Conservation (phyloP, 2,113 vertebrate genomes). For the Plectropomus leopardus region DNA sequence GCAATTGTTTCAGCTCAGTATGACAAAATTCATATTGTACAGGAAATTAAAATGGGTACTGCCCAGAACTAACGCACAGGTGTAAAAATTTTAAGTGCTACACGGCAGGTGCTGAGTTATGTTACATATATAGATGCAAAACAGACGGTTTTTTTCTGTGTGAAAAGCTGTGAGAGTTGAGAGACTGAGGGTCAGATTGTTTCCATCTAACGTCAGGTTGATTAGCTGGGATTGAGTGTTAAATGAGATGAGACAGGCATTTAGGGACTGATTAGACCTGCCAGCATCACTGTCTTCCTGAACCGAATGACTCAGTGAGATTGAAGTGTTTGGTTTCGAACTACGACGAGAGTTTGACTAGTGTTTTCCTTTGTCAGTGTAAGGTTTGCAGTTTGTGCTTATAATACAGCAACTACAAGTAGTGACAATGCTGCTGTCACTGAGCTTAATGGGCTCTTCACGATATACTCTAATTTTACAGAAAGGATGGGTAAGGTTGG, state of each 20-base stretch:
- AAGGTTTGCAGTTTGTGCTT: no score
- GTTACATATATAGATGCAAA: not conserved
- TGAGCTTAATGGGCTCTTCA: not conserved
- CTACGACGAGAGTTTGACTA: not conserved
- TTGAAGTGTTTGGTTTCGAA: slow-evolving; percentile 41
- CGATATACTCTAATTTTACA: not conserved
- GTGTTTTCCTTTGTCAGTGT: not conserved
- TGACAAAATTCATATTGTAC: no score
- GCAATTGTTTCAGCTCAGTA: no score
- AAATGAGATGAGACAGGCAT: slow-evolving; percentile 55
- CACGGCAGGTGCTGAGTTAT: not conserved
- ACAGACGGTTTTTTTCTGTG: slow-evolving; percentile 1
- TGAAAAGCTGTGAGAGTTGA: not conserved
- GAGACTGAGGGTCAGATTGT: slow-evolving; percentile 38
- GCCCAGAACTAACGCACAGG: no score
- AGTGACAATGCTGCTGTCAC: no score
- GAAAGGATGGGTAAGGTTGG: not conserved
- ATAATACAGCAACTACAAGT: no score
- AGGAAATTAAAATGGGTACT: no score
- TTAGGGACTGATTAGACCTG: slow-evolving; percentile 64
- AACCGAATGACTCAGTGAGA: slow-evolving; percentile 32
- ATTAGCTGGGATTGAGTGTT: slow-evolving; percentile 36
- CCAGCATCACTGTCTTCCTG: slow-evolving; percentile 35
- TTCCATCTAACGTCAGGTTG: slow-evolving; percentile 36
- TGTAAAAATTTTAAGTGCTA: not conserved